Conservation (phyloP, 1,140 invertebrate genomes). For the Calephelis nemesis region DNA sequence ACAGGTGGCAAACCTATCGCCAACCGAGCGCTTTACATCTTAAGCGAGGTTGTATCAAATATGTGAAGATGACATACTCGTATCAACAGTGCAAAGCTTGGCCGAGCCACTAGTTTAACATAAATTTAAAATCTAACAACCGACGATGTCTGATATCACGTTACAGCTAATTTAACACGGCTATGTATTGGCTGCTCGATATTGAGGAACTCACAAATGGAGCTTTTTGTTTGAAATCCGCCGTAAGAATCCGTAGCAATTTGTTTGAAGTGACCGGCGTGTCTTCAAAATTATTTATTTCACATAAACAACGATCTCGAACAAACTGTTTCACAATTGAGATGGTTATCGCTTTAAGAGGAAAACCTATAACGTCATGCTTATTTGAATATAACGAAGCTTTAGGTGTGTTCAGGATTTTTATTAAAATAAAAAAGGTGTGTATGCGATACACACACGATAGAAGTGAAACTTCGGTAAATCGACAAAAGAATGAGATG, state of each 20-base stretch:
- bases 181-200: neutral
- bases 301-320: constrained; percentile 17
- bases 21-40: too few relatives aligned
- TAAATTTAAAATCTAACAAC: neutral
- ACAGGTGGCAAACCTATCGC: too few relatives aligned
- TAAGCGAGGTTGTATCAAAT: too few relatives aligned
- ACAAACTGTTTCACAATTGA: constrained; percentile 8
- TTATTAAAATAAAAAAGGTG: neutral
- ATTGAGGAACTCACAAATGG: constrained; percentile 5
- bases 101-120: neutral
- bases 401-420: constrained; percentile 35
- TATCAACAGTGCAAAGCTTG: too few relatives aligned
- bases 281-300: constrained; percentile 17
- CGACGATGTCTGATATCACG: neutral
- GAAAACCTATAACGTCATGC: constrained; percentile 16
- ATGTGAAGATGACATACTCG: too few relatives aligned
- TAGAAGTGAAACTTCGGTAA: too few relatives aligned
- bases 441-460: neutral
- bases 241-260: constrained; percentile 9
- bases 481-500: too few relatives aligned
- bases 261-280: constrained; percentile 11
- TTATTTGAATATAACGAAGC: constrained; percentile 27
- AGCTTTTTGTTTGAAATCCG: constrained; percentile 6
- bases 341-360: constrained; percentile 9
- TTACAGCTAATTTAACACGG: constrained; percentile 9